phyloP scores from a whole-genome alignment of 1,140 invertebrate species.

The Brachionus rotundiformis region DNA sequence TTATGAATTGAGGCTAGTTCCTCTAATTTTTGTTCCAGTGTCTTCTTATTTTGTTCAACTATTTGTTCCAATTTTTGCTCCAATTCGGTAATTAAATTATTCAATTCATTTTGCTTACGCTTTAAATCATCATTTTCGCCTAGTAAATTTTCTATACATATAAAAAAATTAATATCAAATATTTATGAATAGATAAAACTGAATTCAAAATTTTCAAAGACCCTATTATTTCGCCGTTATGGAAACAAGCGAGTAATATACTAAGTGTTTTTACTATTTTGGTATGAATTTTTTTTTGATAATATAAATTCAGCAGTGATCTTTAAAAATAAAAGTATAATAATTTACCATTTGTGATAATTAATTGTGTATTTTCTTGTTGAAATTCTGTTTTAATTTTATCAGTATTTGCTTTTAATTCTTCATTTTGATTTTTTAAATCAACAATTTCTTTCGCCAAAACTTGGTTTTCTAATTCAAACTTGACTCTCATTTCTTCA shows the following conservation, averaged over 20 bases:
- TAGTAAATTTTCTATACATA: constrained; percentile 11
- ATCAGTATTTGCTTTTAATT: not conserved
- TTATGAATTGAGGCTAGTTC: constrained; percentile 13
- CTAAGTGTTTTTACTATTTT: not conserved
- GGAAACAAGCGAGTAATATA: constrained; percentile 15
- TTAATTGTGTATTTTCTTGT: constrained; percentile 18
- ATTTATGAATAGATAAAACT: constrained; percentile 42
- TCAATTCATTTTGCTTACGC: not conserved
- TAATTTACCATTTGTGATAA: constrained; percentile 30
- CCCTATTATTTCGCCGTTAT: constrained; percentile 27
- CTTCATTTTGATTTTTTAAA: not conserved
- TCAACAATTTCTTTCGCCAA: not conserved
- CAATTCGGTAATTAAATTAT: constrained; percentile 17
- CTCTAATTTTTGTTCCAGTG: constrained; percentile 24
- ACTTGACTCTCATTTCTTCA: not conserved
- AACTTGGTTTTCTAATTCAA: not conserved
- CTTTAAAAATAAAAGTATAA: not conserved
- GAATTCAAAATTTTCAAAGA: constrained; percentile 5
- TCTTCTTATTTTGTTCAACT: not conserved
- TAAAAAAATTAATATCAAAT: constrained; percentile 38
- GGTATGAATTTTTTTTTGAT: constrained; percentile 1
- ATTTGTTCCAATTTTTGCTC: not conserved
- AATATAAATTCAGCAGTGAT: not conserved
- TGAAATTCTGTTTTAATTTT: not conserved
- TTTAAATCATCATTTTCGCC: constrained; percentile 27